Percentiles rank a stretch among this genome's conserved stretches.
These are phyloP conservation scores for Corvus cornix DNA, from an alignment of 2,113 vertebrate genomes.

Conservation along the genomic window DNA sequence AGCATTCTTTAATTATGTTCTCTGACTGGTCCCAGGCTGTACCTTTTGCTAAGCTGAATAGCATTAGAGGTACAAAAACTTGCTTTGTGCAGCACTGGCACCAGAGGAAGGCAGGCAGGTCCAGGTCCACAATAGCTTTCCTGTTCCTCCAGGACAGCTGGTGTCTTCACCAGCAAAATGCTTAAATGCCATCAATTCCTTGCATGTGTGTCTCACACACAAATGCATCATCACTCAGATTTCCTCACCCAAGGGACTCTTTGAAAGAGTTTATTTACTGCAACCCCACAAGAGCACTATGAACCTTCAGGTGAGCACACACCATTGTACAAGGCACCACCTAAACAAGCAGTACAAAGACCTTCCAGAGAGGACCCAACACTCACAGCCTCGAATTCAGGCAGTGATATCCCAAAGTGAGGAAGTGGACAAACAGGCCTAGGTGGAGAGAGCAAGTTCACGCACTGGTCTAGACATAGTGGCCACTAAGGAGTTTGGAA, in stretches of 20 bases:
- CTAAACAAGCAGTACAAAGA: neutral
- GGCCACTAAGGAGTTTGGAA: neutral
- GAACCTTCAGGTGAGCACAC: neutral
- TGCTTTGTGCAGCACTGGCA: neutral
- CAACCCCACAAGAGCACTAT: neutral
- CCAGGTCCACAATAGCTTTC: neutral
- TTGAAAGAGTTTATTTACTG: neutral
- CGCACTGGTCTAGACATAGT: neutral
- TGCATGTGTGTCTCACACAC: neutral
- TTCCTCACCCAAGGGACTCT: neutral
- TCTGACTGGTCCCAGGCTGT: neutral
- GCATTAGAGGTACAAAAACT: neutral
- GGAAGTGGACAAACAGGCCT: neutral
- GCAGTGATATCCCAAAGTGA: neutral
- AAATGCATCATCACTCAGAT: neutral
- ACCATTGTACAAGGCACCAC: neutral
- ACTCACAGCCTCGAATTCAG: neutral
- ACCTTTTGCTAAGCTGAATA: neutral
- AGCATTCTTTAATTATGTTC: neutral
- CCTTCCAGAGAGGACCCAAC: neutral
- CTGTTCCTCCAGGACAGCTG: constrained; percentile 6
- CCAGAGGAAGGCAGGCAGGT: neutral
- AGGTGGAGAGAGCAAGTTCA: neutral
- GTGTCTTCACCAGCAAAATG: neutral
- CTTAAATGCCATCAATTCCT: neutral